Conservation (phyloP, 2,888 invertebrate species). For the Callosobruchus maculatus region DNA sequence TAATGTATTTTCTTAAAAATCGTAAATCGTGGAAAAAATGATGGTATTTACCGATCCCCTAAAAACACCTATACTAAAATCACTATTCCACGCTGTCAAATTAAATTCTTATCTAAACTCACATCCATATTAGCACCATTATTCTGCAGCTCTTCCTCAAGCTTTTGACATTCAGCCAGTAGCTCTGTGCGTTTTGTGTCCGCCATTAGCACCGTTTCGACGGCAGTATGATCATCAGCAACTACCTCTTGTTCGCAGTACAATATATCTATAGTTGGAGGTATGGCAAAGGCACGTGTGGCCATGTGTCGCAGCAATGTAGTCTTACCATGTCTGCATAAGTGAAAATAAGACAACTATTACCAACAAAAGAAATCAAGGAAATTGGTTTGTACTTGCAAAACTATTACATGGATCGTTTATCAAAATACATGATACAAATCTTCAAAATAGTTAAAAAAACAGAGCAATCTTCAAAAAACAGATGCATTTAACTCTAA, state of each 20-base stretch:
- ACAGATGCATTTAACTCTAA: too few relatives aligned
- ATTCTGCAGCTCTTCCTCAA: conserved; percentile 59
- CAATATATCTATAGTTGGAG: conserved; percentile 92
- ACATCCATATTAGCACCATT: not conserved
- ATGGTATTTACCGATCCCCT: too few relatives aligned
- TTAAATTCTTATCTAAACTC: not conserved
- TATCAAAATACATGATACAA: too few relatives aligned
- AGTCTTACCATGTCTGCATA: conserved; percentile 89
- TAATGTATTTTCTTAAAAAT: too few relatives aligned
- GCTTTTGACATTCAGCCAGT: conserved; percentile 75
- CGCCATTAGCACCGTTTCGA: conserved; percentile 88
- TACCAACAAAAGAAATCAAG: not conserved
- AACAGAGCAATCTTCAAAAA: too few relatives aligned
- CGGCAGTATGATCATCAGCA: conserved; percentile 90
- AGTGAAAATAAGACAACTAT: not conserved
- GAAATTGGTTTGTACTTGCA: not conserved
- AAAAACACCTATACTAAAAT: too few relatives aligned
- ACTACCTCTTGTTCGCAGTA: conserved; percentile 98
- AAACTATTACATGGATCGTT: not conserved
- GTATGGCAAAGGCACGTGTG: conserved; percentile 86
- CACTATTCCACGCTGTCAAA: too few relatives aligned
- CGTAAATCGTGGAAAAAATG: too few relatives aligned
- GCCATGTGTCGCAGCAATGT: conserved; percentile 92
- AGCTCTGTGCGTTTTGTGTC: conserved; percentile 85
- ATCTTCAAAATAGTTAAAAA: too few relatives aligned